Conservation (phyloP, 2,797 vertebrate species). For the Onychomys leucogaster region DNA sequence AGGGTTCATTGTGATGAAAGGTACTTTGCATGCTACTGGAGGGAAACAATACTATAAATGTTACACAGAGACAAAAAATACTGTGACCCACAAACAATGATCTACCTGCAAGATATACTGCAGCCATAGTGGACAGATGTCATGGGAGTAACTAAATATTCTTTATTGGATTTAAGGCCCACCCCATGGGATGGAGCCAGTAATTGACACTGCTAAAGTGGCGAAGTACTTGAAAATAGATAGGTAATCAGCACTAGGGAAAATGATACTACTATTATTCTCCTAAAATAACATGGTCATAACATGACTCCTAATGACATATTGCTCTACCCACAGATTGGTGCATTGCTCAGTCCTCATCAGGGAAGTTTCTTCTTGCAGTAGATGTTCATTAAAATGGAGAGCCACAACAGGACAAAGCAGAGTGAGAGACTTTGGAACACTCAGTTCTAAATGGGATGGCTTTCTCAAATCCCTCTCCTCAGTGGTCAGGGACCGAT, state of each 20-base stretch:
- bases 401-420: background rate
- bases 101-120: background rate
- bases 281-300: background rate
- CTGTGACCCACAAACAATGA: background rate
- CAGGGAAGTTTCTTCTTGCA: background rate
- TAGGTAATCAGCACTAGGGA: background rate
- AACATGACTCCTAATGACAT: background rate
- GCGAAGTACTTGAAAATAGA: background rate
- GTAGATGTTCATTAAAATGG: background rate
- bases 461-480: background rate
- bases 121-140: background rate
- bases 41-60: background rate
- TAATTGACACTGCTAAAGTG: background rate
- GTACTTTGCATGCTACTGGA: background rate
- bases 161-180: background rate
- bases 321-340: background rate
- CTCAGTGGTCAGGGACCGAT: background rate
- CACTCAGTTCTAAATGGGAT: background rate
- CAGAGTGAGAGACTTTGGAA: background rate
- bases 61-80: background rate
- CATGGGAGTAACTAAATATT: too few species aligned
- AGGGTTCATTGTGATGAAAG: background rate
- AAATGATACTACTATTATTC: background rate
- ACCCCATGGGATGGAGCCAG: too few species aligned
- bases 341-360: background rate